A percentile compares a stretch with the other conserved stretches of the same genome.
Conservation (phyloP, 53 echinoderm and acorn worm genomes). For the Paracentrotus lividus region DNA sequence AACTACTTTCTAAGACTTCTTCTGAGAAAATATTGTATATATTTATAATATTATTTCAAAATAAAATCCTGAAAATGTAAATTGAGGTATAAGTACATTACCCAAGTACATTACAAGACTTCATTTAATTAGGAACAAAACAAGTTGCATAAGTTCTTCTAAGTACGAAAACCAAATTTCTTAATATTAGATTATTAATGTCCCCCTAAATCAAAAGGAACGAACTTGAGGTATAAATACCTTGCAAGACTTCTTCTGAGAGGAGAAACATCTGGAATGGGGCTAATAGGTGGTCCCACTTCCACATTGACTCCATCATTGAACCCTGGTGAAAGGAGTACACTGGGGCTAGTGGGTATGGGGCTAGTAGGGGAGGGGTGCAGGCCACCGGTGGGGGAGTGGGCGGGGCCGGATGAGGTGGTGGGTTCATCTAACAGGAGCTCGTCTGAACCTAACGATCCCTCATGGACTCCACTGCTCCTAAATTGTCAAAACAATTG, state of each 20-base stretch:
- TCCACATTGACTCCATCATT: conserved; percentile 50
- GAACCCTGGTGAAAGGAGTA: conserved; percentile 38
- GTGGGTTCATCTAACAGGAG: conserved; percentile 88
- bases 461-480: conserved; percentile 98
- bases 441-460: conserved; percentile 94
- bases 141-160: too few species aligned
- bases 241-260: conserved; percentile 50
- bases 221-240: too few species aligned
- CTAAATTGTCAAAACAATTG: conserved; percentile 70
- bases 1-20: too few species aligned
- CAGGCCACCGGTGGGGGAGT: neutral
- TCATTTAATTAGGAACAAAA: too few species aligned
- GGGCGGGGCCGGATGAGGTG: conserved; percentile 68
- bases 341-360: conserved; percentile 12
- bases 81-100: too few species aligned
- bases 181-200: too few species aligned
- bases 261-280: conserved; percentile 61
- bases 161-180: too few species aligned
- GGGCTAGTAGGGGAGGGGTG: conserved; percentile 32
- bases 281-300: conserved; percentile 63
- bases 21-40: too few species aligned
- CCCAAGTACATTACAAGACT: too few species aligned
- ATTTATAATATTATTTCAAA: too few species aligned
- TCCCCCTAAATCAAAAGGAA: too few species aligned
- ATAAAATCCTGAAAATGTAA: too few species aligned